A percentile compares a stretch with the other conserved stretches of the same genome.
Conservation (phyloP, 1,140 invertebrate species). For the Proctacanthus coquilletti region DNA sequence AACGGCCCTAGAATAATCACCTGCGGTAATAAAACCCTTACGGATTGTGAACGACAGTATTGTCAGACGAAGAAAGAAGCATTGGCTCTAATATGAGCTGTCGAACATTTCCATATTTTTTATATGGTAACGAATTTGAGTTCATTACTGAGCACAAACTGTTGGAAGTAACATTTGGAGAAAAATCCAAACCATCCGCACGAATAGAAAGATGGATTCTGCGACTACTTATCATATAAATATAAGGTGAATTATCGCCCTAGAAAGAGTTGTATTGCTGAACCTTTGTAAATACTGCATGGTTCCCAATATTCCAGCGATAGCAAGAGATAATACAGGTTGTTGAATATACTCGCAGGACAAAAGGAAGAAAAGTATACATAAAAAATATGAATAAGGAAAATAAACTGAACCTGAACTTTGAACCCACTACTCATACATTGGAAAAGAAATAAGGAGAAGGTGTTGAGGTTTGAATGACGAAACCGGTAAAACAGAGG, state of each 20-base stretch:
- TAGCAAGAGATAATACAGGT: too few relatives aligned
- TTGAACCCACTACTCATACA: too few relatives aligned
- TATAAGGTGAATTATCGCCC: constrained; percentile 12
- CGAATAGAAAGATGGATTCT: constrained; percentile 15
- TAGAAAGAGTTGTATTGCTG: too few relatives aligned
- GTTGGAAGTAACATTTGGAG: constrained; percentile 10
- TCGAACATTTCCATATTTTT: constrained; percentile 12
- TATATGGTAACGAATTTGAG: constrained; percentile 20
- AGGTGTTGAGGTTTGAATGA: too few relatives aligned
- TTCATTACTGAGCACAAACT: constrained; percentile 25
- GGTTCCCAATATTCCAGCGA: too few relatives aligned
- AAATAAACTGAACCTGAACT: too few relatives aligned
- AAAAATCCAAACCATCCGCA: constrained; percentile 11
- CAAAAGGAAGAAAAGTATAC: too few relatives aligned
- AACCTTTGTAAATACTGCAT: too few relatives aligned
- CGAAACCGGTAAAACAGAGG: too few relatives aligned
- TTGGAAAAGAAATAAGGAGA: too few relatives aligned
- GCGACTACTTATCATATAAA: constrained; percentile 12
- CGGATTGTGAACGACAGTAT: background rate
- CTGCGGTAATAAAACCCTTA: background rate
- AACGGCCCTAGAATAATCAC: background rate
- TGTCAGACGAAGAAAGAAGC: background rate
- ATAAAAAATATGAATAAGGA: too few relatives aligned
- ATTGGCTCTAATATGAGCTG: constrained; percentile 10
- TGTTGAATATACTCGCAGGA: too few relatives aligned